These are phyloP conservation scores for Perdix hodgsoniae DNA, from an alignment of 2,797 vertebrate genomes.

Conservation along the genomic window DNA sequence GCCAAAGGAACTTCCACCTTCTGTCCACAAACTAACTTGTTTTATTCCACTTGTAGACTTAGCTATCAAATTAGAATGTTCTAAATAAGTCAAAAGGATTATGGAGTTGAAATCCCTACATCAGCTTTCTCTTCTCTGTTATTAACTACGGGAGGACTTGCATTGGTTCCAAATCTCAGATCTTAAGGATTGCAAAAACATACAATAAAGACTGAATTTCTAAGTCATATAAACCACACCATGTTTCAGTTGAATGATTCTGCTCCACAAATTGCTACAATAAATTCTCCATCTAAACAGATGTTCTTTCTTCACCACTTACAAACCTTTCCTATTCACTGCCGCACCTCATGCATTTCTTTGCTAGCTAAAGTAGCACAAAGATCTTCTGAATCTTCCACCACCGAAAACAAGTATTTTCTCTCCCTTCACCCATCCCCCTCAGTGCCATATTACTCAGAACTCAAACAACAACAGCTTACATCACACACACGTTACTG, in stretches of 20 bases:
- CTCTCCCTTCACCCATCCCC: background rate
- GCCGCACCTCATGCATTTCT: background rate
- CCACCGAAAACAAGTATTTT: background rate
- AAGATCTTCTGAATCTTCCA: background rate
- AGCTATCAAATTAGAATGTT: background rate
- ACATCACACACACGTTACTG: background rate
- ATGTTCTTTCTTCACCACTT: background rate
- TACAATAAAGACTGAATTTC: background rate
- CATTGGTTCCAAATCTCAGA: background rate
- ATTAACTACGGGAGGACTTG: background rate
- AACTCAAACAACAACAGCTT: background rate
- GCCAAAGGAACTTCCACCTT: background rate
- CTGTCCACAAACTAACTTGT: background rate
- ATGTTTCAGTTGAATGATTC: background rate
- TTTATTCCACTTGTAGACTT: background rate
- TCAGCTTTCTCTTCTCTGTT: background rate
- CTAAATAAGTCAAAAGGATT: background rate
- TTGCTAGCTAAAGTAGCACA: background rate
- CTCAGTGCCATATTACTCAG: background rate
- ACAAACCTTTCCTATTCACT: background rate
- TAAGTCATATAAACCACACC: background rate
- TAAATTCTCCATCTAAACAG: background rate
- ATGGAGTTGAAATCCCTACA: background rate
- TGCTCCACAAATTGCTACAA: background rate
- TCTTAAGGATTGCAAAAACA: background rate